phyloP scores from a whole-genome alignment of 2,113 vertebrate species.

The Alexandromys fortis region DNA sequence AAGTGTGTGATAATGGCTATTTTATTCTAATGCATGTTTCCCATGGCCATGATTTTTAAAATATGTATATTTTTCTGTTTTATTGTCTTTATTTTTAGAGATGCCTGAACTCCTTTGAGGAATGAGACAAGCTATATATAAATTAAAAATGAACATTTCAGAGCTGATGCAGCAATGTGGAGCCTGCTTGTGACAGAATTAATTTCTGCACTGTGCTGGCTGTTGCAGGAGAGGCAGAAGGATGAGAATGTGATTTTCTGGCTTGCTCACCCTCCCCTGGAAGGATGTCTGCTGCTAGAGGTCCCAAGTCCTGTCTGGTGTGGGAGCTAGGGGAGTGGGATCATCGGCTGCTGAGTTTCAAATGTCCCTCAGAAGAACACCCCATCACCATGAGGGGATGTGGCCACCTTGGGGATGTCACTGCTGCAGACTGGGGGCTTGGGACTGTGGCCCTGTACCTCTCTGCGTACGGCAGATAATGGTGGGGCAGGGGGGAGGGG shows the following conservation, averaged over 20 bases:
- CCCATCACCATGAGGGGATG: too few relatives aligned
- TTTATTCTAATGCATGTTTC: constrained; percentile 1
- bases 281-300: background rate
- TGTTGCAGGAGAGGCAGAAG: background rate
- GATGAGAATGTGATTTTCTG: constrained; percentile 48
- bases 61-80: constrained; percentile 23
- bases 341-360: background rate
- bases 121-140: constrained; percentile 69
- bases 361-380: background rate
- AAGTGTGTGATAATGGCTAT: background rate
- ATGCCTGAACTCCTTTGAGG: constrained; percentile 62
- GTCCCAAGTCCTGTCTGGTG: background rate
- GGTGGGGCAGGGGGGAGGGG: background rate
- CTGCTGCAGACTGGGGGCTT: background rate
- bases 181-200: constrained; percentile 41
- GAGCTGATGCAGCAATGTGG: constrained; percentile 48
- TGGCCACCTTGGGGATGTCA: background rate
- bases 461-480: background rate
- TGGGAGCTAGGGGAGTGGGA: rapidly evolving
- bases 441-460: background rate
- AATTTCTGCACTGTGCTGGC: constrained; percentile 34
- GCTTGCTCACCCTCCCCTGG: background rate
- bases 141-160: constrained; percentile 59
- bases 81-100: constrained; percentile 59
- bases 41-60: background rate